These are phyloP conservation scores for Copidosoma aretas DNA, from an alignment of 2,888 invertebrate species.

Conservation along the genomic window DNA sequence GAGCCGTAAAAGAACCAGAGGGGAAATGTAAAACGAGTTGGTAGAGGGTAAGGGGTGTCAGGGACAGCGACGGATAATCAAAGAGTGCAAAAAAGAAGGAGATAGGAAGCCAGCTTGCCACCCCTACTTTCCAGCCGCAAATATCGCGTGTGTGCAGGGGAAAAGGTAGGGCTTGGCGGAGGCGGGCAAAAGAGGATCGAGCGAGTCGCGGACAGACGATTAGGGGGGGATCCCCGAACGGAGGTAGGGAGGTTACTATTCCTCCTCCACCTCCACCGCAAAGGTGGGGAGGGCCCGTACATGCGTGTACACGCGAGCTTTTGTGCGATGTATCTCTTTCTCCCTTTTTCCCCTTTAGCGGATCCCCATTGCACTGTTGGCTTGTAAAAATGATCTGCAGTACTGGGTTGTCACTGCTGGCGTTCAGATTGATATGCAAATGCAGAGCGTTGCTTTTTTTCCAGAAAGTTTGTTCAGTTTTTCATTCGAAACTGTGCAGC, in stretches of 20 bases:
- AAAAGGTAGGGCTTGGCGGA: conserved; percentile 44
- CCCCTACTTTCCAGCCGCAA: conserved; percentile 35
- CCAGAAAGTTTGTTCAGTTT: no score
- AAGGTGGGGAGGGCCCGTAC: no score
- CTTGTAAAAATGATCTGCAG: conserved; percentile 59
- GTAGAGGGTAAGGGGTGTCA: conserved; percentile 13
- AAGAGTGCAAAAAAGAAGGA: background rate
- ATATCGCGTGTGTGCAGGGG: conserved; percentile 26
- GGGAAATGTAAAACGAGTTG: background rate
- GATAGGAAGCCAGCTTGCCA: conserved; percentile 27
- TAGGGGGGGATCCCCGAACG: conserved; percentile 37
- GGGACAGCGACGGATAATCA: no score
- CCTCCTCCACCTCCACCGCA: background rate
- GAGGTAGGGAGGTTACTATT: conserved; percentile 46
- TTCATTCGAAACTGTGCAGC: no score
- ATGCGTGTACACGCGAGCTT: no score
- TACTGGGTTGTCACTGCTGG: conserved; percentile 39
- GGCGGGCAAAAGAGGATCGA: conserved; percentile 43
- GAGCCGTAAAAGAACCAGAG: background rate
- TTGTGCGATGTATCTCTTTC: background rate
- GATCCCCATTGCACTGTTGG: conserved; percentile 47
- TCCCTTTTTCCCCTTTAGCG: background rate
- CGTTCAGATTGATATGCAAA: conserved; percentile 2
- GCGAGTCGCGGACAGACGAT: conserved; percentile 47
- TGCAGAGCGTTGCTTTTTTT: no score